phyloP scores from a whole-genome alignment of 2,888 invertebrate genomes.

The Steinernema carpocapsae region DNA sequence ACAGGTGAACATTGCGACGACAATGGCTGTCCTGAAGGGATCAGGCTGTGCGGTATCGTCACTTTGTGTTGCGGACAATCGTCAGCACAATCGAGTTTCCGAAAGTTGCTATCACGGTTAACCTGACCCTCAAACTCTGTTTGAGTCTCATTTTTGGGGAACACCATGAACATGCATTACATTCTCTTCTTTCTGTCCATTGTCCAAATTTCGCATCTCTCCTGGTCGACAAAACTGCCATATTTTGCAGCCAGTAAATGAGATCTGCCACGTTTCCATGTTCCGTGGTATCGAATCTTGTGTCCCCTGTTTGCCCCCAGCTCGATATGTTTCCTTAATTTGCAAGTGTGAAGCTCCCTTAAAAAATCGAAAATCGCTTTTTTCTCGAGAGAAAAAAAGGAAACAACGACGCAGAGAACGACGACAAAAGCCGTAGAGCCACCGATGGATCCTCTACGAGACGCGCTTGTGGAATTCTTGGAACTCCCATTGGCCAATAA shows the following conservation, averaged over 20 bases:
- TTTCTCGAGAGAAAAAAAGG: conserved; percentile 9
- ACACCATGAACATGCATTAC: background rate
- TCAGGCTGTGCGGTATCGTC: background rate
- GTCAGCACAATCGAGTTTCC: conserved; percentile 2
- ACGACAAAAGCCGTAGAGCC: too few species aligned
- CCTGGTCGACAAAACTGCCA: too few species aligned
- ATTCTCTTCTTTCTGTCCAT: background rate
- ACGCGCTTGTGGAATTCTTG: too few species aligned
- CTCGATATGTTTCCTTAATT: background rate
- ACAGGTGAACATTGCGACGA: background rate
- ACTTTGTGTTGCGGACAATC: background rate
- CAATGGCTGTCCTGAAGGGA: background rate
- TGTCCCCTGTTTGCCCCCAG: background rate
- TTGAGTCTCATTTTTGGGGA: too few species aligned
- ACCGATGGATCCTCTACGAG: too few species aligned
- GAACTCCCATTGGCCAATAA: too few species aligned
- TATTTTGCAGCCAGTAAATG: too few species aligned
- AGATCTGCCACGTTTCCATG: too few species aligned
- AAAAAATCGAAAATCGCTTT: background rate
- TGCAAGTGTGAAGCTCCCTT: background rate
- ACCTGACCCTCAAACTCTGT: too few species aligned
- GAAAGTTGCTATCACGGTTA: conserved; percentile 6
- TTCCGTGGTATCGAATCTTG: too few species aligned
- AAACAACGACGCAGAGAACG: background rate
- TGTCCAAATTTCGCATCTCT: too few species aligned